phyloP scores from a whole-genome alignment of 2,113 vertebrate genomes.

The Meles meles region DNA sequence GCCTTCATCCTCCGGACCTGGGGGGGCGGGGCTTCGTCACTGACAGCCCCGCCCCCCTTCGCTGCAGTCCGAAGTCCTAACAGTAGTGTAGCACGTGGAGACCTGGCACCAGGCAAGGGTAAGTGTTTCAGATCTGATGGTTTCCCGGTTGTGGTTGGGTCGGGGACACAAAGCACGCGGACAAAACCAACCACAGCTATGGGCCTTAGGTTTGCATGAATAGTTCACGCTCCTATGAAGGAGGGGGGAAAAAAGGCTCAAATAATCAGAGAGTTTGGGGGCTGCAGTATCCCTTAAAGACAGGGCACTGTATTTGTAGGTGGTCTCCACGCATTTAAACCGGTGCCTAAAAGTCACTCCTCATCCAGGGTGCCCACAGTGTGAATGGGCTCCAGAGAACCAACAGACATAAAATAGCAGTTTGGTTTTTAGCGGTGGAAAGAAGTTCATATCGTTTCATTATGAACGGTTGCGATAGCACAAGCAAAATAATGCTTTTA shows the following conservation, averaged over 20 bases:
- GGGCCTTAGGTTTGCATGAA: constrained; percentile 21
- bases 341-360: neutral
- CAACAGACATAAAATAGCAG: neutral
- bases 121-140: constrained; percentile 46
- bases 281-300: neutral
- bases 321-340: neutral
- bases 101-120: neutral
- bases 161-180: neutral
- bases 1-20: constrained; percentile 35
- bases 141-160: neutral
- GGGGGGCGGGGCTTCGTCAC: constrained; percentile 62
- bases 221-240: constrained; percentile 24
- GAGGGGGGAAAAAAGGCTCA: neutral
- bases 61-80: constrained; percentile 52
- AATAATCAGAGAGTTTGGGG: neutral
- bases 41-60: constrained; percentile 45
- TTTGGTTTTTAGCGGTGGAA: neutral
- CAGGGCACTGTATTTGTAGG: neutral
- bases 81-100: constrained; percentile 28
- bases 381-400: neutral
- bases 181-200: neutral
- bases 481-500: constrained; percentile 29
- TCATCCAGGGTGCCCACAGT: neutral
- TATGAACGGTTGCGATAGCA: neutral
- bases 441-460: neutral